Evolutionary conservation across 2,113 vertebrate species (phyloP), one percentile per base, ranked within the genome.

Genomic region (Cololabis saira): DNA sequence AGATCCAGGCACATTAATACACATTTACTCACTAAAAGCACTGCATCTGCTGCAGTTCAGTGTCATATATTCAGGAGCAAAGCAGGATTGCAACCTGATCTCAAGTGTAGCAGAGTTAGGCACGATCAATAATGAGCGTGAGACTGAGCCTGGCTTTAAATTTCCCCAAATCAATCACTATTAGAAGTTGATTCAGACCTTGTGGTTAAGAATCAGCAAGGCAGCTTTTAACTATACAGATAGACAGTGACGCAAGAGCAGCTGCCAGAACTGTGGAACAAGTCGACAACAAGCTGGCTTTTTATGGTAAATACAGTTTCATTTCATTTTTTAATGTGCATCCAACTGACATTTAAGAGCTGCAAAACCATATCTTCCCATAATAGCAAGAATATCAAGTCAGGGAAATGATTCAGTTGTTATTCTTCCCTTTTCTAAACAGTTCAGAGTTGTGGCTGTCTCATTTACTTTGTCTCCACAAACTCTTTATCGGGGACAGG

Each of bases 81-180:
- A 67, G 65, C 56, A 57, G 66, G 53, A 60, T 71, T 74, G 82
- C 67, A 88, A 88, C 73, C 71, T 58, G 74, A 87, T 85, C 82
- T 69, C 64, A 55, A 52, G 71, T 47, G 55, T 76, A 71, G 71
- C 82, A 62, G 67, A 40, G 60, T 51, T 80, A 69, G 12, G 1
- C 43, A 12, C 72, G 66, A 87, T 92, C 90, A 71, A 90, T 91
- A 89, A 47, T n/a, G 57, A 71, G 58, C 76, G 84, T 74, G 81
- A 76, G 72, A 56, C 72, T 54, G 70, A 68, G 76, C 67, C 60
- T 65, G 80, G 88, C 69, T 89, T 84, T 86, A 80, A 72, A 85
- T 90, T 86, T 82, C 75, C 66, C 65, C 3, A 84, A 86, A 90
- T 90, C 86, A 89, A 90, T 92, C 82, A 68, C 64, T 76, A 41